These are phyloP conservation scores for Todiramphus saurophagus DNA, from an alignment of 2,113 vertebrate genomes.

Conservation along the genomic window DNA sequence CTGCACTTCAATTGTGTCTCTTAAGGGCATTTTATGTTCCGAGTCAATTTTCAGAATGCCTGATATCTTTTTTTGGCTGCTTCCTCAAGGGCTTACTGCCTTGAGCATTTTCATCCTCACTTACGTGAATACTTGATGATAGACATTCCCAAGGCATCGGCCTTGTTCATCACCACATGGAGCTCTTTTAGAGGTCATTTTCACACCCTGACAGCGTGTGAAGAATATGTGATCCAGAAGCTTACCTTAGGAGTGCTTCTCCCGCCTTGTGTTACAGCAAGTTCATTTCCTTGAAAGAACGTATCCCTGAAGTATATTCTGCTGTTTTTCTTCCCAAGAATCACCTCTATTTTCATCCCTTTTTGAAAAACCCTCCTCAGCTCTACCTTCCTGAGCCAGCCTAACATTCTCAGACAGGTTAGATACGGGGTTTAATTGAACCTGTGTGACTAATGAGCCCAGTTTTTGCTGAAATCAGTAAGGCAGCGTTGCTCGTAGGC, in stretches of 20 bases:
- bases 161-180: background rate
- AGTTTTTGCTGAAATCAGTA: background rate
- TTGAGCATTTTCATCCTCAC: background rate
- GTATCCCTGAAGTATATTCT: background rate
- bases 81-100: slow-evolving; percentile 12
- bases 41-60: background rate
- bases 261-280: background rate
- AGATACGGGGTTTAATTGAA: background rate
- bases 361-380: background rate
- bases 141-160: background rate
- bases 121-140: background rate
- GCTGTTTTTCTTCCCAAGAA: background rate
- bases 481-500: background rate
- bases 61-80: background rate
- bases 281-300: background rate
- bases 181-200: slow-evolving; percentile 29
- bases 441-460: background rate
- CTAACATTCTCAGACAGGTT: background rate
- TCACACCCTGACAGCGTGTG: background rate
- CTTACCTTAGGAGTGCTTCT: background rate
- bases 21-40: slow-evolving; percentile 25
- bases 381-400: background rate
- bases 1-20: background rate
- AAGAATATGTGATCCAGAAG: background rate
- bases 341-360: background rate